Evolutionary conservation across 1,140 invertebrate genomes (phyloP), one percentile per base, ranked within the genome.

Genomic region (Thaumetopoea pityocampa): DNA sequence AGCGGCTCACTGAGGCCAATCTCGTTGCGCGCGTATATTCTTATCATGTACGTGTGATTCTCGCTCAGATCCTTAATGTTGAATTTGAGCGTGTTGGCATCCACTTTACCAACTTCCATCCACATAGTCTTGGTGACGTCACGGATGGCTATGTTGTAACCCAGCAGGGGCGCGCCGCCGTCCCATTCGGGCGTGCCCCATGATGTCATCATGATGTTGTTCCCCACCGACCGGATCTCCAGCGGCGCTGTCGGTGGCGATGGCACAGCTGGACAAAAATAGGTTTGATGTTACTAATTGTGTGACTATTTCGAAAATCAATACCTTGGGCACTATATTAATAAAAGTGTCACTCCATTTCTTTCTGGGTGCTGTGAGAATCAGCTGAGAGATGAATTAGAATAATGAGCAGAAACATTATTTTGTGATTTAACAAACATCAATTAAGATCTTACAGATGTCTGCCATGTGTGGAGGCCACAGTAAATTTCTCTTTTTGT

Each of bases 151-250:
- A 98, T 93, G 57, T 95, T 96, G 76, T 99, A 99, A 11, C 93
- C 93, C 54, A 94, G 89, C 24, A 98, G 86, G 6, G 96, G 95
- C 18, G 96, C 92, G 27, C 96, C 96, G 26, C 97, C 97, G 82
- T 99, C 96, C 56, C 90, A 92, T 85, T 98, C 96, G 4, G 96
- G 96, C 43, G 92, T 91, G 36, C 96, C 95, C 96, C 96, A 98
- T 83, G 94, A 96, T 60, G 99, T 91, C 67, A 95, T 87, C 65
- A 94, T 89, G 36, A 95, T 90, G 85, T 96, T 92, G 50, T 91
- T 90, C 55, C 94, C 93, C 3, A 94, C 89, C 16, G 90, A 92
- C 36, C 94, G 88, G 23, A 94, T 92, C 81, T 97, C 96, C 33
- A 97, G 82, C 16, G 96, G 96, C 9, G 92, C 94, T 4, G 95